Evolutionary conservation across 2,113 vertebrate species (phyloP), one percentile per base, ranked within the genome.

Genomic region (Pristiophorus japonicus): DNA sequence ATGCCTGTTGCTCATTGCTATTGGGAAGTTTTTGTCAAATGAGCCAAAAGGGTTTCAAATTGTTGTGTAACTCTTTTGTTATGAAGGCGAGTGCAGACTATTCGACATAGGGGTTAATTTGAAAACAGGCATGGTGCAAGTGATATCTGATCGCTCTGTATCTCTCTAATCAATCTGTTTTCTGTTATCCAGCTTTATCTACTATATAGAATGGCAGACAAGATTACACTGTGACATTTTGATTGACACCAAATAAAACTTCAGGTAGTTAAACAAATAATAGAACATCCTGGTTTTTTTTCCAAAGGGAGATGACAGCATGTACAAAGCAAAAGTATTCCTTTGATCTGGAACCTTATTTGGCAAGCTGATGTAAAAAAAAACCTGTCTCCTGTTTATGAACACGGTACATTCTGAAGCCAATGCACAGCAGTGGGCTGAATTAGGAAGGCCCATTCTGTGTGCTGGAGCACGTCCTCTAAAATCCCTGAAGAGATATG

Each of bases 201-300:
- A 47, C 11, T 11, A 34, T 16, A 51, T 3, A 59, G 87, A 59
- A 34, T n/a, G 51, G 45, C 42, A 94, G 42, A 67, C 93, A 94
- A 94, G 66, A 47, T 65, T 65, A 67, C 63, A 94, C 92, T 94
- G 62, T 94, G 65, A 67, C 63, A 94, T 94, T 94, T 94, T 94
- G 92, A 94, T 67, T 94, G 92, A 94, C 63, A 47, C 14, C 27
- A 67, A 70, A 70, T 94, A 94, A 94, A 70, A 94, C 24, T 45
- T 94, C 45, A 94, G 66, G 65, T 93, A 93, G 91, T 93, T 47
- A 94, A 94, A 94, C 93, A 94, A 94, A 73, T 70, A 94, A 70
- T 66, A 94, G 42, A 67, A 73, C 42, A 94, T 94, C 93, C 65
- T 94, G 93, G 45, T 73, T 70, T 70, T 24, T 94, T 67, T 94